A percentile compares a stretch with the other conserved stretches of the same genome.
Conservation (phyloP, 2,888 invertebrate species). For the Endotricha flammealis region DNA sequence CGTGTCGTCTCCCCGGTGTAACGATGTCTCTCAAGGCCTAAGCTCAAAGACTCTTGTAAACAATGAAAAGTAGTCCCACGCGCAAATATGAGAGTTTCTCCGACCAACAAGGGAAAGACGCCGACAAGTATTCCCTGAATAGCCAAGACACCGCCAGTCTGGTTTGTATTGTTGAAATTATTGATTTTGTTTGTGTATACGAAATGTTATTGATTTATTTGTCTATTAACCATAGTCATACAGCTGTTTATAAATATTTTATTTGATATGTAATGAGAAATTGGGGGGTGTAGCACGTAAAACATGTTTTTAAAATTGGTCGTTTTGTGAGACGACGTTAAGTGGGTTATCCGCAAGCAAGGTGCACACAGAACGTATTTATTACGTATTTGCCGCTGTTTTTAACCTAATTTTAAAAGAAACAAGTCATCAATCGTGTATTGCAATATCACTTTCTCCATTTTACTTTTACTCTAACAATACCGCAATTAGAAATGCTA, state of each 20-base stretch:
- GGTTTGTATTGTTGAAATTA: conserved; percentile 66
- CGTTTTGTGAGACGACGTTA: too few relatives aligned
- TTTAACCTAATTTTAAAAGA: conserved; percentile 4
- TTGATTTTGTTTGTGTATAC: conserved; percentile 70
- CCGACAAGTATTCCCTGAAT: conserved; percentile 71
- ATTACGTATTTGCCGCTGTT: conserved; percentile 1
- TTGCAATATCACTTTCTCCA: conserved; percentile 15
- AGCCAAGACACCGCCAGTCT: conserved; percentile 75
- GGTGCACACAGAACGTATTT: too few relatives aligned
- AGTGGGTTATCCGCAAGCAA: not conserved
- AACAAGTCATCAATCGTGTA: conserved; percentile 2
- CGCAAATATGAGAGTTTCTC: conserved; percentile 74
- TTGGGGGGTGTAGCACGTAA: too few relatives aligned
- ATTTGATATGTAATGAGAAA: too few relatives aligned
- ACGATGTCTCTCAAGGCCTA: conserved; percentile 67
- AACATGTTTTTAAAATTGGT: too few relatives aligned
- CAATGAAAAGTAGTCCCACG: conserved; percentile 74
- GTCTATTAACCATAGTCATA: conserved; percentile 30
- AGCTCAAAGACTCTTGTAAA: conserved; percentile 55
- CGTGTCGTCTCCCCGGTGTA: conserved; percentile 48
- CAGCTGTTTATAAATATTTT: conserved; percentile 11
- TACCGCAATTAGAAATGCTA: not conserved
- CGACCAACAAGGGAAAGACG: conserved; percentile 67
- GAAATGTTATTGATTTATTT: conserved; percentile 60
- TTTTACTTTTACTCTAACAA: conserved; percentile 11